Percentiles rank a stretch among this genome's conserved stretches.
Conservation (phyloP, 2,113 vertebrate species). For the Brachirus orientalis region DNA sequence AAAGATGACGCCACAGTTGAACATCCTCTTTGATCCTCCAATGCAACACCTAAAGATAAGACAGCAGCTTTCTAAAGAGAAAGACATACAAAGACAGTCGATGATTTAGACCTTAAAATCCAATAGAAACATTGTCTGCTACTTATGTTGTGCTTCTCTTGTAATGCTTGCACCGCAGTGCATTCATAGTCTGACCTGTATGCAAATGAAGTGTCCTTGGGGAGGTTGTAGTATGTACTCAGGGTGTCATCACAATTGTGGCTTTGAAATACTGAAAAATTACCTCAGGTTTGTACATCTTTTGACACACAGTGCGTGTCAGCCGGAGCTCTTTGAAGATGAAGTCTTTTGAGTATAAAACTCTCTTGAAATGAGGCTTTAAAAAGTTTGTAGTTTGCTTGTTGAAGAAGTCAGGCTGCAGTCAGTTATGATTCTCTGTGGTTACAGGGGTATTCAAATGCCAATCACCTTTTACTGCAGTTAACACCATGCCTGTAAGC, state of each 20-base stretch:
- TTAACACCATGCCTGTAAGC: too few relatives aligned
- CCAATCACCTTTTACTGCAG: not conserved
- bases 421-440: not conserved
- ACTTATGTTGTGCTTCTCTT: constrained; percentile 40
- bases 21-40: constrained; percentile 75
- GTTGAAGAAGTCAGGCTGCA: not conserved
- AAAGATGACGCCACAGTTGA: constrained; percentile 65
- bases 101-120: constrained; percentile 51
- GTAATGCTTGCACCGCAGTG: not conserved
- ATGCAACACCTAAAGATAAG: constrained; percentile 51
- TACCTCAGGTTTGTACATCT: constrained; percentile 34
- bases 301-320: constrained; percentile 37
- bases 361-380: constrained; percentile 27
- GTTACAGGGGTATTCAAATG: not conserved
- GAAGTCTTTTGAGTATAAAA: constrained; percentile 53
- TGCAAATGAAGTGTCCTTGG: constrained; percentile 33
- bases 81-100: constrained; percentile 42
- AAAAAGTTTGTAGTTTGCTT: constrained; percentile 37
- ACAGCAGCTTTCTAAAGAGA: constrained; percentile 41
- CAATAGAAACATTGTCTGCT: constrained; percentile 34
- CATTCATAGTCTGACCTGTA: constrained; percentile 29
- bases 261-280: constrained; percentile 53
- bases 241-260: constrained; percentile 52
- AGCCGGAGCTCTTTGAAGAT: constrained; percentile 60
- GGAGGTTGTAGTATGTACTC: constrained; percentile 37